Evolutionary conservation across 2,888 invertebrate genomes (phyloP), one percentile per base, ranked within the genome.

Genomic region (Melangyna quadrimaculata): DNA sequence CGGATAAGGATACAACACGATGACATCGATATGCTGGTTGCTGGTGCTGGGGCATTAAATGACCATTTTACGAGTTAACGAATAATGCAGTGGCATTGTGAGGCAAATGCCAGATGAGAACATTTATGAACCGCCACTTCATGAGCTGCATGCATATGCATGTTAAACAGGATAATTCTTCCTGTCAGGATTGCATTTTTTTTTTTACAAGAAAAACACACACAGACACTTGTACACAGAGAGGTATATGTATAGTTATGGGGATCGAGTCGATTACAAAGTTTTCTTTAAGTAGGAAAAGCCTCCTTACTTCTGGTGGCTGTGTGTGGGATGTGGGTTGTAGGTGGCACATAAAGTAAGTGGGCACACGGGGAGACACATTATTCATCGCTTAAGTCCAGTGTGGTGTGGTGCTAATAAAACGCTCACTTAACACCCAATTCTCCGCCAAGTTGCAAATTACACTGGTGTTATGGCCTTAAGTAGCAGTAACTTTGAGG

Each of bases 401-500:
- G 69, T 57, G 53, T 81, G 73, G 86, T 80, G 77, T 80, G 80
- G 81, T 43, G 81, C 86, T 86, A 86, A 86, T 86, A 86, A 86
- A 86, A 86, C 73, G 86, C 86, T 86, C 86, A 86, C 86, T 86
- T 86, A 86, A 86, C 86, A 86, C 86, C 81, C 86, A 86, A 86
- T 86, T 81, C 86, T 32, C 51, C 77, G 73, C 77, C 77, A 81
- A 86, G 81, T 86, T 86, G 86, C 86, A 86, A 86, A 86, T 86
- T 86, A 86, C 81, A 81, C 81, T 80, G 75, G 67, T 67, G 81
- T 81, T 72, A 86, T 78, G 77, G 86, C 86, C 81, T 81, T 61
- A 71, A 72, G 84, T 80, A 67, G 53, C 48, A 78, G 71, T 53
- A 72, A 48, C 32, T 59, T 32, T 12, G n/a, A 40, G 29, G 35